Percentiles rank a stretch among this genome's conserved stretches.
phyloP scores from a whole-genome alignment of 2,797 vertebrate genomes.

The Rhinatrema bivittatum region DNA sequence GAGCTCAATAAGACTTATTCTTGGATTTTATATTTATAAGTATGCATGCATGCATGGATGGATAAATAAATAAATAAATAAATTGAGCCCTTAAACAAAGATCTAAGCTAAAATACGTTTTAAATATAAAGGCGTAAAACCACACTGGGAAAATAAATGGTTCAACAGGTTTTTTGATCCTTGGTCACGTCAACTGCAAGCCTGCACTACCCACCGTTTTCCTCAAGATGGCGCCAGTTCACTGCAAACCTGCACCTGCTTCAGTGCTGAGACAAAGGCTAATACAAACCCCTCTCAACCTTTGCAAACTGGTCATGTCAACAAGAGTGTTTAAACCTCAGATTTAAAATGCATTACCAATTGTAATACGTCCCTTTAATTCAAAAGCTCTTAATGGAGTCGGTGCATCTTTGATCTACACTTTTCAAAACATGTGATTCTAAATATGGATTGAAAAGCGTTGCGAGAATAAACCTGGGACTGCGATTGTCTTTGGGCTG shows the following conservation, averaged over 20 bases:
- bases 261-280: constrained; percentile 45
- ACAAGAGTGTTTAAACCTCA: constrained; percentile 23
- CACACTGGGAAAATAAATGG: too few species aligned
- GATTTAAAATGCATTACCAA: constrained; percentile 24
- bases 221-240: constrained; percentile 63
- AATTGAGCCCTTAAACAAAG: too few species aligned
- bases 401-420: constrained; percentile 21
- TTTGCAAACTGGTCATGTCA: constrained; percentile 21
- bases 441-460: constrained; percentile 10
- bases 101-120: too few species aligned
- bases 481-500: too few species aligned
- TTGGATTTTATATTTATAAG: too few species aligned
- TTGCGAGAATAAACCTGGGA: too few species aligned
- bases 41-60: too few species aligned
- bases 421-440: constrained; percentile 11
- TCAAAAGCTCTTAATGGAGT: constrained; percentile 21
- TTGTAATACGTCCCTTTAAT: constrained; percentile 24
- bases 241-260: constrained; percentile 28
- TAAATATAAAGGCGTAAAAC: too few species aligned
- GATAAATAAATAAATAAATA: too few species aligned
- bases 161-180: too few species aligned
- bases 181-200: too few species aligned
- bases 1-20: too few species aligned
- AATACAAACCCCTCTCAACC: constrained; percentile 15
- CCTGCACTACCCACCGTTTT: constrained; percentile 14